Conservation (phyloP, 2,113 vertebrate species). For the Sitta europaea region DNA sequence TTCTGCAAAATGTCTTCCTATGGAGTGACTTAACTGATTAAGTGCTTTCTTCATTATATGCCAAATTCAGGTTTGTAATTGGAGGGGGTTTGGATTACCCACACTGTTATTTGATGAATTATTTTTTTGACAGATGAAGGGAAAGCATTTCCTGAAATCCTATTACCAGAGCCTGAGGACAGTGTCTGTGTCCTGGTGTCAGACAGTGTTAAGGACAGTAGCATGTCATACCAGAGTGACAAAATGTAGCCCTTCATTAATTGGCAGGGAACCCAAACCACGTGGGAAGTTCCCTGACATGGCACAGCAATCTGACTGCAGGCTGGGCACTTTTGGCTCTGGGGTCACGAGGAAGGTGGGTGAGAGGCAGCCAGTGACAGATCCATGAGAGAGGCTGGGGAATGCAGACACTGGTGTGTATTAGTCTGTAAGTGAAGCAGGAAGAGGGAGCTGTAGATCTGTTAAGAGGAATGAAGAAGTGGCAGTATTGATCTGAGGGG, state of each 20-base stretch:
- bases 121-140: neutral
- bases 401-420: neutral
- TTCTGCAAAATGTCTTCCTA: neutral
- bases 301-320: rapidly evolving
- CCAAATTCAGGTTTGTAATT: neutral
- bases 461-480: neutral
- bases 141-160: constrained; percentile 7
- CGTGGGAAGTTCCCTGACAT: neutral
- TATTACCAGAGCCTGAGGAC: neutral
- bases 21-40: neutral
- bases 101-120: neutral
- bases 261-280: neutral
- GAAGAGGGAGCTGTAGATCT: neutral
- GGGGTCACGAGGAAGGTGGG: neutral
- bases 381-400: neutral
- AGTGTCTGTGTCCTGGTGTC: neutral
- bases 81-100: neutral
- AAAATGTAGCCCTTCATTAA: neutral
- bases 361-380: neutral
- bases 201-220: neutral
- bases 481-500: neutral
- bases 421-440: neutral
- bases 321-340: neutral
- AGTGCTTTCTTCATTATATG: neutral
- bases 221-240: neutral